Conservation (phyloP, 2,797 vertebrate species). For the Thunnus albacares region DNA sequence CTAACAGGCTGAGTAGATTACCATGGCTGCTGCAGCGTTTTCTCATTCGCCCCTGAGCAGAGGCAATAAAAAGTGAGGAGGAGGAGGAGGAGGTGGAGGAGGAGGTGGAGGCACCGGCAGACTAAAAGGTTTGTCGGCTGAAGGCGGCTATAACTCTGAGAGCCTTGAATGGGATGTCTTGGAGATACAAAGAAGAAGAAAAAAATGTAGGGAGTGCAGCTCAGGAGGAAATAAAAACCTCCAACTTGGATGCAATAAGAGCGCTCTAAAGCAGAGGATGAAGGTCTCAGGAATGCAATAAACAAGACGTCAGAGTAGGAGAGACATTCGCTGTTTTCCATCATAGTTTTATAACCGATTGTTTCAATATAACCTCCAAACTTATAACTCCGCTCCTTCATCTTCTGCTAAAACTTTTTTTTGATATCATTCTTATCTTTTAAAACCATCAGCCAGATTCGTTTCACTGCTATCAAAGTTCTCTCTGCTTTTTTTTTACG, state of each 20-base stretch:
- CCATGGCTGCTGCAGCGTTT: slow-evolving; percentile 37
- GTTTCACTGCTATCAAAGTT: not conserved
- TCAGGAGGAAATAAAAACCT: slow-evolving; percentile 58
- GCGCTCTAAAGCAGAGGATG: slow-evolving; percentile 18
- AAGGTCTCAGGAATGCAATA: slow-evolving; percentile 37
- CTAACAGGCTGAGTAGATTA: slow-evolving; percentile 73
- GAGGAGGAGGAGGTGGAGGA: slow-evolving; percentile 31
- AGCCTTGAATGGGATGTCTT: slow-evolving; percentile 58
- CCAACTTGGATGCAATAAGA: slow-evolving; percentile 50
- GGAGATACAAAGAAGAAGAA: slow-evolving; percentile 37
- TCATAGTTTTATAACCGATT: slow-evolving; percentile 42
- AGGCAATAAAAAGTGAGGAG: slow-evolving; percentile 67
- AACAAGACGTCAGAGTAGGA: slow-evolving; percentile 24
- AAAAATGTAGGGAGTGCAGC: slow-evolving; percentile 1
- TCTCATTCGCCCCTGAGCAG: slow-evolving; percentile 64
- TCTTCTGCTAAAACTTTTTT: slow-evolving; percentile 9
- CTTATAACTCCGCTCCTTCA: not conserved
- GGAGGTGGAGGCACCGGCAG: slow-evolving; percentile 19
- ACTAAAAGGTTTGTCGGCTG: slow-evolving; percentile 64
- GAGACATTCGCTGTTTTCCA: slow-evolving; percentile 24
- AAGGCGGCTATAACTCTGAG: slow-evolving; percentile 69
- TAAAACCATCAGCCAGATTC: not conserved
- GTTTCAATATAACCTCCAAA: slow-evolving; percentile 26
- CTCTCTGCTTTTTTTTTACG: no score
- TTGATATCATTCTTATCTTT: not conserved